Percentiles rank a stretch among this genome's conserved stretches.
phyloP scores from a whole-genome alignment of 2,113 vertebrate species.

The Lophochroa leadbeateri region DNA sequence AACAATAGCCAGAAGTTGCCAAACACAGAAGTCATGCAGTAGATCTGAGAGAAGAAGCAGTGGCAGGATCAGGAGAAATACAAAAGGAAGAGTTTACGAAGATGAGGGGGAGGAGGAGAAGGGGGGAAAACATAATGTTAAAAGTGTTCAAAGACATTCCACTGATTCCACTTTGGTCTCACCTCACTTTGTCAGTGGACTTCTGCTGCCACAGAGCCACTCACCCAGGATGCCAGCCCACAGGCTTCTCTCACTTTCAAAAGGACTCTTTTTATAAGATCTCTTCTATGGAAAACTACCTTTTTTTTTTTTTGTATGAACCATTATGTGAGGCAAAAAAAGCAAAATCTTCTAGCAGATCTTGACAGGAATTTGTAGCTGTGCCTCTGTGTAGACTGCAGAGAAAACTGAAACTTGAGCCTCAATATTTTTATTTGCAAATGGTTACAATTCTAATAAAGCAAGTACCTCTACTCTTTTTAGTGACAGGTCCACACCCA shows the following conservation, averaged over 20 bases:
- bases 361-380: not conserved
- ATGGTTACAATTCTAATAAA: not conserved
- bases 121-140: not conserved
- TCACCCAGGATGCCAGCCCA: not conserved
- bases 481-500: not conserved
- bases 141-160: not conserved
- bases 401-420: not conserved
- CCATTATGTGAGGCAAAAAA: rapidly evolving
- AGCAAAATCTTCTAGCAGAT: not conserved
- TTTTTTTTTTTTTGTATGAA: not conserved
- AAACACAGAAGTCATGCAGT: not conserved
- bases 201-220: not conserved
- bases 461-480: not conserved
- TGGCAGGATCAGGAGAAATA: not conserved
- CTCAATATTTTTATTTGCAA: not conserved
- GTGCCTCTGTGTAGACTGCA: not conserved
- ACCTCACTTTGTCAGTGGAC: not conserved
- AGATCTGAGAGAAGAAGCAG: not conserved
- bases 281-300: not conserved
- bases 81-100: not conserved
- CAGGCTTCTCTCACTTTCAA: not conserved
- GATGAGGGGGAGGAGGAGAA: rapidly evolving
- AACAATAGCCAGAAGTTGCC: not conserved
- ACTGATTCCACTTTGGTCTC: not conserved
- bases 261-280: not conserved